Conservation (phyloP, 2,888 invertebrate genomes). For the Toxonevra muliebris region DNA sequence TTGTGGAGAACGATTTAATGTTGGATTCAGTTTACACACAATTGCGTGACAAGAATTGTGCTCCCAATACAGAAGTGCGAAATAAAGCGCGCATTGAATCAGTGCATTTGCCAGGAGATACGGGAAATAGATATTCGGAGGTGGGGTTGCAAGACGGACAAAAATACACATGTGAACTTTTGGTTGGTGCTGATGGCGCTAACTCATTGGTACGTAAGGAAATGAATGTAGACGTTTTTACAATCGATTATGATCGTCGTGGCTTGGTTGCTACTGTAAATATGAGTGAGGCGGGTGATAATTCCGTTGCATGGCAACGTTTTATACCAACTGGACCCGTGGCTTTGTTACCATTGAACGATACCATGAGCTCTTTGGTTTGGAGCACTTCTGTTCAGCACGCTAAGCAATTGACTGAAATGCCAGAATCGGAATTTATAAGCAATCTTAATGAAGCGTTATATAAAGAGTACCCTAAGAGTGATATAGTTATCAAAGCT, state of each 20-base stretch:
- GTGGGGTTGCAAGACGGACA: conserved; percentile 74
- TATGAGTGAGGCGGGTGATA: conserved; percentile 79
- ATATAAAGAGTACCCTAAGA: conserved; percentile 59
- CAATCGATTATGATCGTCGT: conserved; percentile 88
- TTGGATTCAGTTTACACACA: conserved; percentile 77
- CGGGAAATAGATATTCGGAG: conserved; percentile 56
- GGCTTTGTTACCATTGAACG: conserved; percentile 87
- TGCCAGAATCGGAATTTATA: conserved; percentile 83
- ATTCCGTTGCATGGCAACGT: conserved; percentile 94
- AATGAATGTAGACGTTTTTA: conserved; percentile 82
- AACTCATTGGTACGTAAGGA: conserved; percentile 86
- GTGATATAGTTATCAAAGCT: conserved; percentile 54
- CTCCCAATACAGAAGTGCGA: conserved; percentile 72
- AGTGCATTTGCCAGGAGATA: conserved; percentile 69
- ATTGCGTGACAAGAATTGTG: conserved; percentile 62
- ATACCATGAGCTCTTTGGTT: conserved; percentile 86
- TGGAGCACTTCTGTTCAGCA: conserved; percentile 86
- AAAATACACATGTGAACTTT: conserved; percentile 71
- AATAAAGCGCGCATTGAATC: conserved; percentile 75
- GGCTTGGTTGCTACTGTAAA: conserved; percentile 92
- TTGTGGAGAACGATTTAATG: conserved; percentile 93
- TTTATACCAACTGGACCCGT: conserved; percentile 93
- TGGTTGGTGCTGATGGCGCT: conserved; percentile 95
- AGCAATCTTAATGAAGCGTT: conserved; percentile 88
- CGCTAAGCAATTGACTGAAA: conserved; percentile 76